A percentile compares a stretch with the other conserved stretches of the same genome.
Evolutionary conservation across 2,888 invertebrate species (phyloP).

Genomic region (Pardosa pseudoannulata): DNA sequence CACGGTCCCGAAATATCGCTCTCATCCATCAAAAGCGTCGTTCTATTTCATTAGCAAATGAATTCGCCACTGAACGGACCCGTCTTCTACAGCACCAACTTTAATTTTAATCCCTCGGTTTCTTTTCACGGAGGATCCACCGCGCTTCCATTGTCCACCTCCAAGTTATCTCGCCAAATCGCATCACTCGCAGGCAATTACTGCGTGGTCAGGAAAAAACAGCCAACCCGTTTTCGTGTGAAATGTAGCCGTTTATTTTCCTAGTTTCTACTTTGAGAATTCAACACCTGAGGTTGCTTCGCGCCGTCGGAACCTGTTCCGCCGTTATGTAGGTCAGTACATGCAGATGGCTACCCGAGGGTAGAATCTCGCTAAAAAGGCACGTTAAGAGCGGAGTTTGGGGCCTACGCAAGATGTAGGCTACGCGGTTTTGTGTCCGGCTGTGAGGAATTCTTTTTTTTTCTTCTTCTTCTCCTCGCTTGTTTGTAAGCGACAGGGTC

Average conservation of each 20-base stretch:
- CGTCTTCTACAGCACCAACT: not conserved
- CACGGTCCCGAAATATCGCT: too few species aligned
- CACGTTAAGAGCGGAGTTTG: slow-evolving; percentile 3
- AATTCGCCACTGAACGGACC: not conserved
- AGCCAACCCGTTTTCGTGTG: slow-evolving; percentile 58
- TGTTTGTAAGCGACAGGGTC: slow-evolving; percentile 20
- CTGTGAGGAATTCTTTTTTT: not conserved
- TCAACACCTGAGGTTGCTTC: slow-evolving; percentile 58
- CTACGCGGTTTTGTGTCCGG: slow-evolving; percentile 54
- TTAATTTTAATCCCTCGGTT: not conserved
- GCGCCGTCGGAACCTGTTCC: slow-evolving; percentile 33
- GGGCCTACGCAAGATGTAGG: slow-evolving; percentile 50
- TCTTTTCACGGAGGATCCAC: not conserved
- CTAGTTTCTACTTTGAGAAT: slow-evolving; percentile 67
- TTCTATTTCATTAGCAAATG: not conserved
- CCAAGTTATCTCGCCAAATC: not conserved
- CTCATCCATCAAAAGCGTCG: not conserved
- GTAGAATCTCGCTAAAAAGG: slow-evolving; percentile 19
- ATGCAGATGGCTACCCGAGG: slow-evolving; percentile 36
- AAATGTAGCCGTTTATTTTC: slow-evolving; percentile 45
- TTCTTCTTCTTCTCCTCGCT: slow-evolving; percentile 9
- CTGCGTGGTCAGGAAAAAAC: slow-evolving; percentile 25
- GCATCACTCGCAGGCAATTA: slow-evolving; percentile 18
- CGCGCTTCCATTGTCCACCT: slow-evolving; percentile 1
- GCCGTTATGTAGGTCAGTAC: slow-evolving; percentile 59